Evolutionary conservation across 2,888 invertebrate genomes (phyloP), one percentile per base, ranked within the genome.

Genomic region (Antheraea yamamai): DNA sequence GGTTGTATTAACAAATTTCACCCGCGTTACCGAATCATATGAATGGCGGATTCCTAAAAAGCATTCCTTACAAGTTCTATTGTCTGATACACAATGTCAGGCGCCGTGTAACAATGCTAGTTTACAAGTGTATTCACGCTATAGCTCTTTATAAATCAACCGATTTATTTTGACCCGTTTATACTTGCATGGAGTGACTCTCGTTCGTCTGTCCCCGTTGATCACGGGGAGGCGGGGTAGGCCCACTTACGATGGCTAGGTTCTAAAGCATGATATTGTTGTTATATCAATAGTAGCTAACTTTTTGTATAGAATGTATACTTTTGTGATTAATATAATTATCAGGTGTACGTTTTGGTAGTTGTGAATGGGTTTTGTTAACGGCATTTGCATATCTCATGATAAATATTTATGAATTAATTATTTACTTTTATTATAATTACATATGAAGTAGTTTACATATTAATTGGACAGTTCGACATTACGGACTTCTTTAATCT

Each of bases 61-160:
- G 93, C 92, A 89, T 92, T 94, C 90, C 95, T 94, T 94, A 91
- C 93, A 94, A 93, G 91, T 93, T 91, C 89, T 89, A 95, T 95
- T 95, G 94, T 95, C 90, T 93, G 92, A 87, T 30, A 80, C 79
- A 94, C 93, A 94, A 94, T 93, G 91, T 89, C 92, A 91, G 88
- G 92, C 94, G 92, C 91, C 93, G 85, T 82, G 84, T 91, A 92
- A 94, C 94, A 94, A 94, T 91, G 91, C 89, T 84, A 87, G 86
- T 90, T 87, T 93, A 94, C 94, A 94, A 94, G 94, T 95, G 94
- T 94, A 94, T 94, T 94, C 93, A 93, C 88, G 88, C 89, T 89
- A 93, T 94, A 92, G 64, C 90, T 93, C 91, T 94, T 93, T 94
- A 94, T 92, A 83, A 91, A 88, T 81, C 90, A 86, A 84, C 94